A percentile compares a stretch with the other conserved stretches of the same genome.
phyloP scores from a whole-genome alignment of 2,797 vertebrate genomes.

The Anas bahamensis region DNA sequence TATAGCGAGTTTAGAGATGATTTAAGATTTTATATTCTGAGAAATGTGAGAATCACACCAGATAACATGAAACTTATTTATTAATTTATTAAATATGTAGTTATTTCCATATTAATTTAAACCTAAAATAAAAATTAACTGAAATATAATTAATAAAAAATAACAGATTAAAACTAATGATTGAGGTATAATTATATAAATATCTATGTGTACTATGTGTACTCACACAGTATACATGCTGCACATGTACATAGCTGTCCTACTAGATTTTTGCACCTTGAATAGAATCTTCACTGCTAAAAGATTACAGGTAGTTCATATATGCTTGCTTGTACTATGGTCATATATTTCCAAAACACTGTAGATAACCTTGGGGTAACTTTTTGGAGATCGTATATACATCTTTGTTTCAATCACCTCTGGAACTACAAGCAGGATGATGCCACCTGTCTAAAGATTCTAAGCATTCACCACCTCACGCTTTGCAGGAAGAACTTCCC shows the following conservation, averaged over 20 bases:
- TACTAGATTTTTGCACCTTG: neutral
- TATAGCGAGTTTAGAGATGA: neutral
- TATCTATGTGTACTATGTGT: neutral
- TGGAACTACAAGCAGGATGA: neutral
- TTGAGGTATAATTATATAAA: neutral
- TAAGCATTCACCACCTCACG: neutral
- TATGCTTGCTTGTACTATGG: neutral
- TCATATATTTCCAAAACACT: neutral
- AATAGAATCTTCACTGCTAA: neutral
- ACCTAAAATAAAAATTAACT: neutral
- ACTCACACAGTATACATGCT: neutral
- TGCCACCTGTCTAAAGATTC: neutral
- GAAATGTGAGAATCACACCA: neutral
- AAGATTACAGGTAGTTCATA: neutral
- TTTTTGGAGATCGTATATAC: neutral
- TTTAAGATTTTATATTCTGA: neutral
- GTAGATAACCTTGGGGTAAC: neutral
- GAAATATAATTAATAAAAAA: neutral
- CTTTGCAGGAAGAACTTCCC: neutral
- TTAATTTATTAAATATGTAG: neutral
- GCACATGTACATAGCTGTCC: neutral
- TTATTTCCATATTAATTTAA: neutral
- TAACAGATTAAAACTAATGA: neutral
- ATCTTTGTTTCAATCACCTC: neutral
- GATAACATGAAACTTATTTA: neutral